These are phyloP conservation scores for Spatula versicolor DNA, from an alignment of 2,797 vertebrate genomes.

Conservation along the genomic window DNA sequence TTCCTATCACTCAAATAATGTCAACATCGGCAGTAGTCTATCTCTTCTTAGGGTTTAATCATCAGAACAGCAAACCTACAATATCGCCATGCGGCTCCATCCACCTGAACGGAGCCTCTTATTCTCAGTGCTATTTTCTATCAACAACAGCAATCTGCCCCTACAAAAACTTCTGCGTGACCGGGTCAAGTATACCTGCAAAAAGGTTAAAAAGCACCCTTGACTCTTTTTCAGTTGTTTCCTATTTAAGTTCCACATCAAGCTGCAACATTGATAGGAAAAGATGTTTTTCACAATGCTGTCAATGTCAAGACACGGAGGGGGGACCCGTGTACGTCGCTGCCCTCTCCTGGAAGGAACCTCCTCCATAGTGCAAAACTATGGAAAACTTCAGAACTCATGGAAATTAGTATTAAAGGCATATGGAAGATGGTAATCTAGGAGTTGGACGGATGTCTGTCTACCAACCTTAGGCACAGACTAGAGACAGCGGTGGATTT, in stretches of 20 bases:
- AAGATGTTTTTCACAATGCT: neutral
- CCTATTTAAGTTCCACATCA: neutral
- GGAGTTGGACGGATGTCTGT: neutral
- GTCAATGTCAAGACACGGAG: neutral
- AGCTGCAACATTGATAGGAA: neutral
- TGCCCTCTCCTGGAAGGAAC: neutral
- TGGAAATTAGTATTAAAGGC: neutral
- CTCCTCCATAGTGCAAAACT: neutral
- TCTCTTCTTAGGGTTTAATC: neutral
- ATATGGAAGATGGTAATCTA: accelerated
- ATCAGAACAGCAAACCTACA: neutral
- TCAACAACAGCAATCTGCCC: neutral
- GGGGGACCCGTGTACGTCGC: accelerated
- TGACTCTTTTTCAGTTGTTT: neutral
- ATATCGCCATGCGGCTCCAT: neutral
- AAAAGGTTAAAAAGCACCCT: neutral
- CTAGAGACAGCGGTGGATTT: neutral
- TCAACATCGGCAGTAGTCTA: neutral
- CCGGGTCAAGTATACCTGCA: neutral
- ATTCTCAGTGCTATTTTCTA: neutral
- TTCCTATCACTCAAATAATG: neutral
- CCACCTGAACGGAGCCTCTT: neutral
- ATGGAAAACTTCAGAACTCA: neutral
- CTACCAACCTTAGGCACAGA: neutral
- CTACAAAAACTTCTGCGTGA: neutral